Conservation (phyloP, 2,113 vertebrate species). For the Pardalotus punctatus region DNA sequence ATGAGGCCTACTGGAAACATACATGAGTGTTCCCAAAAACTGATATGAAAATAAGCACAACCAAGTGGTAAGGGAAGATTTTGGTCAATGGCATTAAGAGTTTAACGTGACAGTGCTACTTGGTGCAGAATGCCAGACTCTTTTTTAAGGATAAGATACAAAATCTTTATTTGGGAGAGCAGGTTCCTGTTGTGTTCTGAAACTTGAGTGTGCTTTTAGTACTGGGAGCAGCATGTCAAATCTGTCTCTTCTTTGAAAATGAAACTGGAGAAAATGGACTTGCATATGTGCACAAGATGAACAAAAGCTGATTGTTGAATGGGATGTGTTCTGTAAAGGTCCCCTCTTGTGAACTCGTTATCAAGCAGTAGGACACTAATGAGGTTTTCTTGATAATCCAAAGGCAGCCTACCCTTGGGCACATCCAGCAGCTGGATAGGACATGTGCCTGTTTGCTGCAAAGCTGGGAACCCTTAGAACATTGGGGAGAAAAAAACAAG, state of each 20-base stretch:
- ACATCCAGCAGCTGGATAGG: not conserved
- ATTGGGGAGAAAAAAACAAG: fast-evolving
- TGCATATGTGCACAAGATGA: not conserved
- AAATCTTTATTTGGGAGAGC: not conserved
- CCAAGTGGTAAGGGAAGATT: not conserved
- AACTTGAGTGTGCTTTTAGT: not conserved
- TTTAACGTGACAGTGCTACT: not conserved
- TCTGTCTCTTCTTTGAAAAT: not conserved
- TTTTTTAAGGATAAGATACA: not conserved
- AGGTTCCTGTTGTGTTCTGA: not conserved
- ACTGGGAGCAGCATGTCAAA: not conserved
- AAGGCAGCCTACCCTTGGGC: not conserved
- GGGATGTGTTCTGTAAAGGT: not conserved
- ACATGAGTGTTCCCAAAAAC: not conserved
- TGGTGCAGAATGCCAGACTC: not conserved
- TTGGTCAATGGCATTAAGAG: not conserved
- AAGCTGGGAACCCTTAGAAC: not conserved
- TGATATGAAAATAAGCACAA: not conserved
- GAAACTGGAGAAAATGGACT: not conserved
- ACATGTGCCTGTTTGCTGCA: not conserved
- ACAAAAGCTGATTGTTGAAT: not conserved
- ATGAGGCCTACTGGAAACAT: not conserved
- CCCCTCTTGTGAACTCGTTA: not conserved
- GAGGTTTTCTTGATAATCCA: not conserved
- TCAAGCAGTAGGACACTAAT: not conserved